Evolutionary conservation across 2,888 invertebrate species (phyloP), one percentile per base, ranked within the genome.

Genomic region (Myopa tessellatipennis): DNA sequence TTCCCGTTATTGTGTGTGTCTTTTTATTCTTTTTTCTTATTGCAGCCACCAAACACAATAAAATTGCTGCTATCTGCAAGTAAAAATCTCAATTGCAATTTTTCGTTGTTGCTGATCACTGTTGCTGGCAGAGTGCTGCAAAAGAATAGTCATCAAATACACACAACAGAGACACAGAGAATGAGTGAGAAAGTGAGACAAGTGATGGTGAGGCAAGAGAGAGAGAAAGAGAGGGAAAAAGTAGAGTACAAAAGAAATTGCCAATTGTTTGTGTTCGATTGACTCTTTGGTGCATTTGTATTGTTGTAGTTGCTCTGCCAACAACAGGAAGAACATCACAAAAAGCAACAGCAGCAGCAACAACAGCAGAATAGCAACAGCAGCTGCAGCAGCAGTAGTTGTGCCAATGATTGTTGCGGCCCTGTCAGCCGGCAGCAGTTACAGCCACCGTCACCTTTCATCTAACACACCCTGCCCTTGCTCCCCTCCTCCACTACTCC

Each of bases 161-260:
- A 6, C 10, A 45, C 45, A 45, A 8, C 45, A 45, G 45, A 45
- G 45, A 45, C 45, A 45, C 10, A 10, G 45, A 45, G 45, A 45
- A 10, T 3, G 45, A 52, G 45, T 65, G 10, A 3, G 26, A 12
- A 26, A 55, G 55, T 12, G 55, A 55, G 55, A n/a, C n/a, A 26
- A 26, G 26, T 26, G 26, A 26, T 26, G 26, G 5, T 12, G 55
- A 55, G 55, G 2, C n/a, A 26, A 26, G 26, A 8, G 2, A 26
- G 26, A 26, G 26, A 26, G 26, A 26, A 1, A 26, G 26, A 26
- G 26, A 26, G 16, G n/a, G 10, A 6, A 52, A n/a, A 63, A 63
- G 14, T 36, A 60, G 40, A 78, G 80, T 83, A 83, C 84, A 84
- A 83, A 84, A 76, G 68, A 83, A 85, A 83, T 83, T 84, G 84